These are phyloP conservation scores for Pelochelys cantorii DNA, from an alignment of 2,797 vertebrate species.

Conservation along the genomic window DNA sequence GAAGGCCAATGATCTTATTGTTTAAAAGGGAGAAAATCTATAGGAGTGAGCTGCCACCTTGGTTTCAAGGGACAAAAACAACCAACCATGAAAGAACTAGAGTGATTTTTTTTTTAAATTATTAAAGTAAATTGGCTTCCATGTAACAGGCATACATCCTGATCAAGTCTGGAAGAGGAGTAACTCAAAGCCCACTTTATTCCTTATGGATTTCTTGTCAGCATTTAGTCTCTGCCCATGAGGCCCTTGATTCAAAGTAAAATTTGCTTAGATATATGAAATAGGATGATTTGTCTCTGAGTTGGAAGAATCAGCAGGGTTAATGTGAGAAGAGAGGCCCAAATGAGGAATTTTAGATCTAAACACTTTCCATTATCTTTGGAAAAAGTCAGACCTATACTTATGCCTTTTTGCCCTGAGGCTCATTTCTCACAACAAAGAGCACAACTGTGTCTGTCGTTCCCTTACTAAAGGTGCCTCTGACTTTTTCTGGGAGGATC, in stretches of 20 bases:
- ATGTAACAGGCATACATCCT: background rate
- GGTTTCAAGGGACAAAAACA: background rate
- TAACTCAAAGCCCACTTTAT: background rate
- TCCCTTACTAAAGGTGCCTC: no score
- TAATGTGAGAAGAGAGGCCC: background rate
- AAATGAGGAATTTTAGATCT: background rate
- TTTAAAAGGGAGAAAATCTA: background rate
- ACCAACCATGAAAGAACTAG: background rate
- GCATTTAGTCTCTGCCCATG: background rate
- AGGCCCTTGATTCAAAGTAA: background rate
- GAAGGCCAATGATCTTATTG: background rate
- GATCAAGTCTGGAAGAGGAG: background rate
- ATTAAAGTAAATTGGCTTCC: background rate
- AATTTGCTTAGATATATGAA: background rate
- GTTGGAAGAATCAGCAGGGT: background rate
- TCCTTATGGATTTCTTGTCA: background rate
- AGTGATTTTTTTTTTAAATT: background rate
- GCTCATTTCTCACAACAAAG: background rate
- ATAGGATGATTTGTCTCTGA: background rate
- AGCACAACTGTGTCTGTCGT: background rate
- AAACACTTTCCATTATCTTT: background rate
- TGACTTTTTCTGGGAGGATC: no score
- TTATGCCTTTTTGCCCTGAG: background rate
- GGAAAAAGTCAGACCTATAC: background rate
- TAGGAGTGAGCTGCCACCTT: background rate